phyloP scores from a whole-genome alignment of 2,888 invertebrate species.

The Meta bourneti region DNA sequence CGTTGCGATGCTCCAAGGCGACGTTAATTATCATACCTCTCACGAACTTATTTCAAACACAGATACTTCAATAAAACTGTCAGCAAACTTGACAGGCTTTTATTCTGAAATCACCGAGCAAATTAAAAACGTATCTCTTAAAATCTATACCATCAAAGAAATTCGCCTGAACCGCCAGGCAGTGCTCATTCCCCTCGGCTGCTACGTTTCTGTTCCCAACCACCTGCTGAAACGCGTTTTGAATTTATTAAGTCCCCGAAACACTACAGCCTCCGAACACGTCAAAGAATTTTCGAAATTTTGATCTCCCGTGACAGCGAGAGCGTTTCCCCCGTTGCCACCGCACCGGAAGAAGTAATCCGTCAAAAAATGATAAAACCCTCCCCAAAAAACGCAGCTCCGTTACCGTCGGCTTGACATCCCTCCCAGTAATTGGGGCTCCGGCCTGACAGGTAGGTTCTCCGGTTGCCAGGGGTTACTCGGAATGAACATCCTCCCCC shows the following conservation, averaged over 20 bases:
- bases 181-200: too few relatives aligned
- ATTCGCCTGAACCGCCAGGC: too few relatives aligned
- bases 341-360: conserved; percentile 12
- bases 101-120: too few relatives aligned
- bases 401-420: conserved; percentile 43
- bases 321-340: conserved; percentile 19
- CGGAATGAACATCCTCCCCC: conserved; percentile 38
- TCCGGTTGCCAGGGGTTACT: conserved; percentile 63
- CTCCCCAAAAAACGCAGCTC: background rate
- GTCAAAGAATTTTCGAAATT: conserved; percentile 41
- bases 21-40: too few relatives aligned
- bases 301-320: conserved; percentile 49
- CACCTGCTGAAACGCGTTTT: too few relatives aligned
- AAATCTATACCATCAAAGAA: too few relatives aligned
- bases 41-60: too few relatives aligned
- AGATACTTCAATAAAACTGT: too few relatives aligned
- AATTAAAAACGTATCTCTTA: too few relatives aligned
- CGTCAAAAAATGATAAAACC: background rate
- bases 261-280: background rate
- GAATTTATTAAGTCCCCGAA: conserved; percentile 25
- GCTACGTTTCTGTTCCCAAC: too few relatives aligned
- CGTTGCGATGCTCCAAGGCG: too few relatives aligned
- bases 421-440: conserved; percentile 55
- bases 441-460: conserved; percentile 56
- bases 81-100: too few relatives aligned